Percentiles rank a stretch among this genome's conserved stretches.
Conservation (phyloP, 2,888 invertebrate species). For the Drepana falcataria region DNA sequence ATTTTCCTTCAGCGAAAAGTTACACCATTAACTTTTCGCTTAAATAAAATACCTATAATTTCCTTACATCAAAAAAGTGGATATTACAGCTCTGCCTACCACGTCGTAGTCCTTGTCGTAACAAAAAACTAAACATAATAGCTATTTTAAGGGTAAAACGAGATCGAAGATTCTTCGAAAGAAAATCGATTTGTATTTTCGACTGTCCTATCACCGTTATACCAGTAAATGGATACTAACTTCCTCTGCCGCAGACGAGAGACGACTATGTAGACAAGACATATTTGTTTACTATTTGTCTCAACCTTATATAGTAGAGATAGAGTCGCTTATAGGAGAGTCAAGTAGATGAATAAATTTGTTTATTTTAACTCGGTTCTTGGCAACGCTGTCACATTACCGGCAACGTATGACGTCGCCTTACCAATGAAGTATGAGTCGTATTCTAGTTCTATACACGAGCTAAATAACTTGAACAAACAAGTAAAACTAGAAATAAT, state of each 20-base stretch:
- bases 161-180: not conserved
- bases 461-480: not conserved
- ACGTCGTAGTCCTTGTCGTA: too few relatives aligned
- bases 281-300: constrained; percentile 1
- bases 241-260: constrained; percentile 10
- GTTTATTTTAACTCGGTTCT: constrained; percentile 13
- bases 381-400: constrained; percentile 8
- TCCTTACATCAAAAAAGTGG: too few relatives aligned
- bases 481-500: not conserved
- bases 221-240: constrained; percentile 22
- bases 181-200: constrained; percentile 7
- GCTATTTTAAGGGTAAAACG: too few relatives aligned
- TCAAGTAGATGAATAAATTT: constrained; percentile 3
- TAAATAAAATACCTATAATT: too few relatives aligned
- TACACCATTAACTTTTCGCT: too few relatives aligned
- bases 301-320: not conserved
- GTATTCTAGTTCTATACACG: not conserved
- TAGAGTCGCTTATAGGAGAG: not conserved
- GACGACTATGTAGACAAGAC: constrained; percentile 9
- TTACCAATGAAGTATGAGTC: constrained; percentile 1
- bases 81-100: too few relatives aligned
- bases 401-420: constrained; percentile 4
- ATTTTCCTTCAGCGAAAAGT: too few relatives aligned
- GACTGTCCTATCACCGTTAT: constrained; percentile 14
- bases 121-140: too few relatives aligned